Percentiles rank a stretch among this genome's conserved stretches.
phyloP scores from a whole-genome alignment of 1,140 invertebrate genomes.

The Lepidotrigona ventralis region DNA sequence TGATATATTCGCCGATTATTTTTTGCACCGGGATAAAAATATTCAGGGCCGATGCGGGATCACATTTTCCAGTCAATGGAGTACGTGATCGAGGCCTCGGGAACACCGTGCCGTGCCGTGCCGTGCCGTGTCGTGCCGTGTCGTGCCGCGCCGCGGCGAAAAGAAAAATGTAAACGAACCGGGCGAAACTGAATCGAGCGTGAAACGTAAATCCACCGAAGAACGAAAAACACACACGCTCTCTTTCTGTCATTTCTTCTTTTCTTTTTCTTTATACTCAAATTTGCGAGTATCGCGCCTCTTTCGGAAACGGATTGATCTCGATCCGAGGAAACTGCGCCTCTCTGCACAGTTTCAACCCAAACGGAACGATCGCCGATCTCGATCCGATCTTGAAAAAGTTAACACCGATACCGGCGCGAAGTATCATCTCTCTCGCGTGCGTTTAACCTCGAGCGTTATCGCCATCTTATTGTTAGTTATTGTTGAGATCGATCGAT shows the following conservation, averaged over 20 bases:
- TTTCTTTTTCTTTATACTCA: background rate
- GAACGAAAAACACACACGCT: background rate
- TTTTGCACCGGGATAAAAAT: constrained; percentile 50
- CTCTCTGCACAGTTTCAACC: too few relatives aligned
- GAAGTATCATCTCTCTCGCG: background rate
- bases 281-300: background rate
- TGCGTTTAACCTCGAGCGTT: background rate
- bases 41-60: constrained; percentile 46
- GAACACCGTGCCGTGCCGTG: too few relatives aligned
- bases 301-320: background rate
- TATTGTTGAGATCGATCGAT: background rate
- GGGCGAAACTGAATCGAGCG: background rate
- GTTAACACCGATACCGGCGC: background rate
- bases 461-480: background rate
- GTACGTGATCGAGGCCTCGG: constrained; percentile 48
- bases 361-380: background rate
- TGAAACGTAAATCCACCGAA: constrained; percentile 13
- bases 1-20: constrained; percentile 51
- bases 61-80: constrained; percentile 48
- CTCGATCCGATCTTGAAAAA: constrained; percentile 4
- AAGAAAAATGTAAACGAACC: constrained; percentile 34
- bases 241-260: background rate
- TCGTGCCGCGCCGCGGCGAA: background rate
- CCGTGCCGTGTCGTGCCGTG: background rate
- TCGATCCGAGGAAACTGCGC: too few relatives aligned